Percentiles rank a stretch among this genome's conserved stretches.
phyloP scores from a whole-genome alignment of 2,888 invertebrate genomes.

The Malacosoma neustria region DNA sequence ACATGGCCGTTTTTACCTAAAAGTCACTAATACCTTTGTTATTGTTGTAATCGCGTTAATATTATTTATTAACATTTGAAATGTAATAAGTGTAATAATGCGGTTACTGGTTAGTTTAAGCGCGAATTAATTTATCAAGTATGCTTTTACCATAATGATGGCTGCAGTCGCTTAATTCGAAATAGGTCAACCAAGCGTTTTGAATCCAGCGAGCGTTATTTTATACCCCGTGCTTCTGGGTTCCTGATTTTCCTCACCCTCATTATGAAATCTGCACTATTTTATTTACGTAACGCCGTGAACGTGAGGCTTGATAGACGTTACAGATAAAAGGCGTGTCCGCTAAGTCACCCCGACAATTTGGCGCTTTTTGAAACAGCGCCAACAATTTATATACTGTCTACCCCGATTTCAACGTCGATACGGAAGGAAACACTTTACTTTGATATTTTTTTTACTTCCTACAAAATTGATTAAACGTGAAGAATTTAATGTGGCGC shows the following conservation, averaged over 20 bases:
- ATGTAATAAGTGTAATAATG: too few species aligned
- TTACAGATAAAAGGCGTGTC: conserved; percentile 71
- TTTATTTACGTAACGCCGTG: conserved; percentile 46
- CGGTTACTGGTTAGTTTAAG: conserved; percentile 20
- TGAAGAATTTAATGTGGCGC: conserved; percentile 61
- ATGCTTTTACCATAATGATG: conserved; percentile 41
- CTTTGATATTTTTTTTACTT: conserved; percentile 46
- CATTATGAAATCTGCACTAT: conserved; percentile 40
- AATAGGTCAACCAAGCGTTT: conserved; percentile 34
- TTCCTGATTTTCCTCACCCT: conserved; percentile 25
- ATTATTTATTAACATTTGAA: too few species aligned
- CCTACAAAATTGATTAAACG: conserved; percentile 58
- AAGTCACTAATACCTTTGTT: conserved; percentile 7
- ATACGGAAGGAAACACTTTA: conserved; percentile 53
- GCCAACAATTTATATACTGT: conserved; percentile 65
- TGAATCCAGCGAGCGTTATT: conserved; percentile 29
- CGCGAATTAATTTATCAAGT: conserved; percentile 30
- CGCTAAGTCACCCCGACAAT: conserved; percentile 47
- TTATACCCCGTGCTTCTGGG: conserved; percentile 33
- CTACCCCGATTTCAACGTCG: conserved; percentile 39
- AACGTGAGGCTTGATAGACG: conserved; percentile 53
- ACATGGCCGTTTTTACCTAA: too few species aligned
- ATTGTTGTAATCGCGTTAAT: too few species aligned
- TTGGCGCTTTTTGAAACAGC: conserved; percentile 62
- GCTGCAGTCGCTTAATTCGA: conserved; percentile 23